Conservation (phyloP, 2,888 invertebrate species). For the Labia minor region DNA sequence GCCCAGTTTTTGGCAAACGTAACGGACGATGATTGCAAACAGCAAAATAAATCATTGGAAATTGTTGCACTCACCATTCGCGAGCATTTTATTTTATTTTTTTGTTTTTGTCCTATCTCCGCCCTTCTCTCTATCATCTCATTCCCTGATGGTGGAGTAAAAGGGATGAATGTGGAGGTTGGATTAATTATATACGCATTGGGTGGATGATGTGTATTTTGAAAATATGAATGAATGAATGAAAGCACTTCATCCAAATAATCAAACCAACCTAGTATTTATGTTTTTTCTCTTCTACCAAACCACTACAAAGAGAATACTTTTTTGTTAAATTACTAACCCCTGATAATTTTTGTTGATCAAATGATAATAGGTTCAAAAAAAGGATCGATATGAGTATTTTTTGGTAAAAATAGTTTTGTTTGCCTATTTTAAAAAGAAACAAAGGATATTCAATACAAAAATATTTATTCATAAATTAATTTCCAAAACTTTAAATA, state of each 20-base stretch:
- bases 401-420: too few species aligned
- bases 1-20: not conserved
- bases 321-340: not conserved
- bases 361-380: not conserved
- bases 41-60: not conserved
- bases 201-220: not conserved
- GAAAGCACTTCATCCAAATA: not conserved
- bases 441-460: too few species aligned
- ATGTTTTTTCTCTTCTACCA: not conserved
- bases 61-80: not conserved
- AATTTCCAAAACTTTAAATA: too few species aligned
- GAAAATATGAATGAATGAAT: constrained; percentile 13
- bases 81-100: not conserved
- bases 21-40: constrained; percentile 1
- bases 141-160: too few species aligned
- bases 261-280: not conserved
- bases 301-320: not conserved
- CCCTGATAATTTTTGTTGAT: not conserved
- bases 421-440: too few species aligned
- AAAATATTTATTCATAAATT: too few species aligned
- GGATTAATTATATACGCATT: not conserved
- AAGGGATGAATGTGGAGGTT: not conserved
- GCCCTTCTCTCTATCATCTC: too few species aligned
- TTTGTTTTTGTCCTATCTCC: not conserved
- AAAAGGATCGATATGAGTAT: too few species aligned